These are phyloP conservation scores for Himalopsyche anomala DNA, from an alignment of 2,888 invertebrate genomes.

Conservation along the genomic window DNA sequence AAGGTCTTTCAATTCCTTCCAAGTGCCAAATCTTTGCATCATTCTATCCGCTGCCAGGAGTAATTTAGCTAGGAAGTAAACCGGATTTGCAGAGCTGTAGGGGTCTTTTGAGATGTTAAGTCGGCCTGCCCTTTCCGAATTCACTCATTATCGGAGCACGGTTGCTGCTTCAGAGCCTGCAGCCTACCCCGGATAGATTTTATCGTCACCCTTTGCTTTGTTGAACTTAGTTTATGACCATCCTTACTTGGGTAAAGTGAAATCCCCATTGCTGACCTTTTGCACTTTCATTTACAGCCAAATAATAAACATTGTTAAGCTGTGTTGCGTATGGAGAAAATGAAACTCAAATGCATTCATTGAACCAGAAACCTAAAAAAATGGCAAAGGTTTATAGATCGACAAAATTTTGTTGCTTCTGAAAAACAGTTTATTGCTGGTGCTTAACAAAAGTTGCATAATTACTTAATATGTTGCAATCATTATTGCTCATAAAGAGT, in stretches of 20 bases:
- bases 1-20: not conserved
- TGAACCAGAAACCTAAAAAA: no score
- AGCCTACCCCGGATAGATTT: slow-evolving; percentile 58
- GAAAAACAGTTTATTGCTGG: no score
- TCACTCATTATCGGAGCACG: slow-evolving; percentile 63
- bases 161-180: slow-evolving; percentile 53
- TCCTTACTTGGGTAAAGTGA: slow-evolving; percentile 27
- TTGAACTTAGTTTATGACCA: slow-evolving; percentile 47
- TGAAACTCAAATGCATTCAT: not conserved
- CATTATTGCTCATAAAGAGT: no score
- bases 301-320: not conserved
- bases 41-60: slow-evolving; percentile 13
- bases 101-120: slow-evolving; percentile 60
- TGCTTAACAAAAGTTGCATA: no score
- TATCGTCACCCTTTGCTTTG: slow-evolving; percentile 61
- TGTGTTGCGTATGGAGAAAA: not conserved
- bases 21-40: slow-evolving; percentile 44
- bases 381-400: no score
- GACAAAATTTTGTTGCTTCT: no score
- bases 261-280: slow-evolving; percentile 50
- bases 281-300: slow-evolving; percentile 48
- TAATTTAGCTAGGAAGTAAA: slow-evolving; percentile 23
- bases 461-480: no score
- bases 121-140: slow-evolving; percentile 57
- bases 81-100: not conserved